Evolutionary conservation across 2,113 vertebrate genomes (phyloP).

Genomic region (Macaca mulatta): DNA sequence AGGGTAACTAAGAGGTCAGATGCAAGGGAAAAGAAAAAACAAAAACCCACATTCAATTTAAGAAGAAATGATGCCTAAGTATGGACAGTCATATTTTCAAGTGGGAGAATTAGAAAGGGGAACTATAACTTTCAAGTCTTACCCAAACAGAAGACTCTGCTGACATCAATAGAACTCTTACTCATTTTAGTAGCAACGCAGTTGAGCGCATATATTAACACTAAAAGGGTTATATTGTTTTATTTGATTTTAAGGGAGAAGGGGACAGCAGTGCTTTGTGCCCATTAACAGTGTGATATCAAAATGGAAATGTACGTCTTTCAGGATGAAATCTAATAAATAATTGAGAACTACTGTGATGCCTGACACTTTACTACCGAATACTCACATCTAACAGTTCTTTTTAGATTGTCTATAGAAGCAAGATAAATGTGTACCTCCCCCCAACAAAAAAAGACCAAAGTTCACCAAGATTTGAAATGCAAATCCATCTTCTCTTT

Average conservation of each 20-base stretch:
- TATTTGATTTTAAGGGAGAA: constrained; percentile 55
- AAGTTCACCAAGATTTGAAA: constrained; percentile 87
- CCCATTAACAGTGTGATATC: constrained; percentile 60
- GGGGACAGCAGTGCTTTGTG: constrained; percentile 65
- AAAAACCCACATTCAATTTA: neutral
- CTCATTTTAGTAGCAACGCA: constrained; percentile 55
- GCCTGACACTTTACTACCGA: constrained; percentile 84
- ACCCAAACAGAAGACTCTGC: neutral
- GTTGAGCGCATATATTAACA: constrained; percentile 66
- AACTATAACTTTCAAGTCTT: constrained; percentile 34
- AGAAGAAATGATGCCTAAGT: neutral
- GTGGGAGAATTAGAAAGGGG: constrained; percentile 39
- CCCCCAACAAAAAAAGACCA: constrained; percentile 80
- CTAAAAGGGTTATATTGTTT: constrained; percentile 69
- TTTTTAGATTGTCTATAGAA: constrained; percentile 84
- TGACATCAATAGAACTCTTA: constrained; percentile 47
- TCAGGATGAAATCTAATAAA: constrained; percentile 80
- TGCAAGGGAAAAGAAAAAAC: neutral
- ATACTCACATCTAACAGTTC: constrained; percentile 85
- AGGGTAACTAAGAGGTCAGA: neutral
- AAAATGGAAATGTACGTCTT: constrained; percentile 78
- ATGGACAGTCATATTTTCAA: neutral
- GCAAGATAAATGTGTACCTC: constrained; percentile 72
- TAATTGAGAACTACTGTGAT: constrained; percentile 79
- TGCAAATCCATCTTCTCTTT: constrained; percentile 88